These are phyloP conservation scores for Micronycteris hirsuta DNA, from an alignment of 2,113 vertebrate genomes.

Conservation along the genomic window DNA sequence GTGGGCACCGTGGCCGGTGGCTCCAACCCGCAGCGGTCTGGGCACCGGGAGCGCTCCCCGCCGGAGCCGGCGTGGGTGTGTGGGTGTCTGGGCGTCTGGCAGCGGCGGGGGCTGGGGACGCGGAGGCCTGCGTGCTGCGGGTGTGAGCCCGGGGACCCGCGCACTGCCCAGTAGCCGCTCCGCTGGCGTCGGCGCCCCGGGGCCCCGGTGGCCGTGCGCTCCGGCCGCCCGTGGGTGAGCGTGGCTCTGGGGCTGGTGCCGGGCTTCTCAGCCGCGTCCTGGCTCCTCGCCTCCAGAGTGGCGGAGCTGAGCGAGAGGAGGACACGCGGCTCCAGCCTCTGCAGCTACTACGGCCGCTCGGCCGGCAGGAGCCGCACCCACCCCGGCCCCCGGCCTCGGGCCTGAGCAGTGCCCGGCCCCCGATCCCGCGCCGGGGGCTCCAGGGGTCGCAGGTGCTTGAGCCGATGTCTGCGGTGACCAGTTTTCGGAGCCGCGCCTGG, in stretches of 20 bases:
- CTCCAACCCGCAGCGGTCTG: too few relatives aligned
- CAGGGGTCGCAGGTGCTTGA: slow-evolving; percentile 60
- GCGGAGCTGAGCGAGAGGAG: slow-evolving; percentile 84
- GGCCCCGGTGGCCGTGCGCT: slow-evolving; percentile 84
- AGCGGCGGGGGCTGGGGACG: background rate
- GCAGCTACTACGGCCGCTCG: slow-evolving; percentile 78
- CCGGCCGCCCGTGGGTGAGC: slow-evolving; percentile 85
- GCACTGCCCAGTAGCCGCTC: background rate
- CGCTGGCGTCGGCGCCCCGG: background rate
- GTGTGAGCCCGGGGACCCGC: too few relatives aligned
- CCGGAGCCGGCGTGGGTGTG: background rate
- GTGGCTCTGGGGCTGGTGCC: slow-evolving; percentile 84
- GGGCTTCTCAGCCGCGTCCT: slow-evolving; percentile 88
- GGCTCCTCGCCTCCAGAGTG: slow-evolving; percentile 86
- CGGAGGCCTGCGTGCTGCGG: too few relatives aligned
- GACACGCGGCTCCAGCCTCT: slow-evolving; percentile 79
- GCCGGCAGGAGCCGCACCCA: too few relatives aligned
- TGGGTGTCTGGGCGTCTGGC: background rate
- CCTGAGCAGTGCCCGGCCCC: too few relatives aligned
- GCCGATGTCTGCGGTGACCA: too few relatives aligned
- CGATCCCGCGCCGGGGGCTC: slow-evolving; percentile 40
- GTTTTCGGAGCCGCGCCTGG: too few relatives aligned
- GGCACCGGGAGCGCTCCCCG: too few relatives aligned
- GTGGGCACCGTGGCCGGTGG: too few relatives aligned
- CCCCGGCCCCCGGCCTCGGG: too few relatives aligned